Conservation (phyloP, 2,888 invertebrate species). For the Toxonevra muliebris region DNA sequence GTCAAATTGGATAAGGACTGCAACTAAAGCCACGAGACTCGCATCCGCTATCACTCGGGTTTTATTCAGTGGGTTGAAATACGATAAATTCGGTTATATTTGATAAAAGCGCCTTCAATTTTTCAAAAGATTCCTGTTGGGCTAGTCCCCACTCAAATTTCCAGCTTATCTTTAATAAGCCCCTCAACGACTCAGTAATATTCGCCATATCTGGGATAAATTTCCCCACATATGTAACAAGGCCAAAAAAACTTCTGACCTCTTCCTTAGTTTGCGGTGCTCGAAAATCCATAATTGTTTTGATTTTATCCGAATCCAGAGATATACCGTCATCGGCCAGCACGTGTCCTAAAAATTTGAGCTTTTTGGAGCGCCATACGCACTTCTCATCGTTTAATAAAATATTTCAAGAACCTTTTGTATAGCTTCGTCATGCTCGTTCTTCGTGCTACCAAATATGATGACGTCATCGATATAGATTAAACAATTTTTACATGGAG, state of each 20-base stretch:
- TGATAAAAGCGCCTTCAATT: conserved; percentile 7
- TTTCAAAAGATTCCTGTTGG: conserved; percentile 15
- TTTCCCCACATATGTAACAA: conserved; percentile 20
- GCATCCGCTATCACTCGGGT: conserved; percentile 12
- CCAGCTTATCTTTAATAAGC: conserved; percentile 14
- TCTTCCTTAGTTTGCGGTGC: conserved; percentile 35
- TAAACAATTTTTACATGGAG: conserved; percentile 45
- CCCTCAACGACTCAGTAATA: conserved; percentile 17
- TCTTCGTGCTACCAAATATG: conserved; percentile 45
- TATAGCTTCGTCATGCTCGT: conserved; percentile 48
- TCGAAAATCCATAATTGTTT: conserved; percentile 40
- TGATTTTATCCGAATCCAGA: conserved; percentile 40
- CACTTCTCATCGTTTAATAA: conserved; percentile 50
- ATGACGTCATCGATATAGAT: conserved; percentile 46
- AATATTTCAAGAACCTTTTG: conserved; percentile 40
- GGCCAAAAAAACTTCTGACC: conserved; percentile 15
- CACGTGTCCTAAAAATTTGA: conserved; percentile 46
- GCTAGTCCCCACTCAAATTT: conserved; percentile 17
- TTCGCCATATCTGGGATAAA: conserved; percentile 20
- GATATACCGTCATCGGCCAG: conserved; percentile 41
- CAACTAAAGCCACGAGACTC: conserved; percentile 8
- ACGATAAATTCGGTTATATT: conserved; percentile 11
- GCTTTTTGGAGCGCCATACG: conserved; percentile 30
- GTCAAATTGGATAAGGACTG: not conserved
- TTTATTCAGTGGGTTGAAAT: conserved; percentile 9